These are phyloP conservation scores for Papilio polyxenes DNA, from an alignment of 1,140 invertebrate genomes.

Conservation along the genomic window DNA sequence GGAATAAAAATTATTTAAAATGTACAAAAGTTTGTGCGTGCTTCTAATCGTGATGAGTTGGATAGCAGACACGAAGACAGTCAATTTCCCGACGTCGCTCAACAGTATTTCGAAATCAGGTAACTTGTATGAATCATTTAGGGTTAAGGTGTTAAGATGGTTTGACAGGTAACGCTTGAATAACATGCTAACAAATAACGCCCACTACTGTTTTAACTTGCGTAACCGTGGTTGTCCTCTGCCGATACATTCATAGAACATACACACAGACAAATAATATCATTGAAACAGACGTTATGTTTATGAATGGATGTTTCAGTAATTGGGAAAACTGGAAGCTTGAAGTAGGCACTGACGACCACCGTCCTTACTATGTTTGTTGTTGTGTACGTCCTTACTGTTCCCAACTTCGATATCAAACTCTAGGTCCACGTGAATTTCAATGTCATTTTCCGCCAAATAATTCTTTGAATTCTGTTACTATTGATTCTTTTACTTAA, in stretches of 20 bases:
- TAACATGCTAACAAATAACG: slow-evolving; percentile 13
- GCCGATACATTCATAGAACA: neutral
- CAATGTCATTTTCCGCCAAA: too few relatives aligned
- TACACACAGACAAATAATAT: neutral
- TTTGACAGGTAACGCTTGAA: neutral
- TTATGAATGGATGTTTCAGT: neutral
- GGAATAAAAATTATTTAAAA: slow-evolving; percentile 43
- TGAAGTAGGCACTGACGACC: too few relatives aligned
- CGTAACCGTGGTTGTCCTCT: neutral
- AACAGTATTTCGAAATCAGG: slow-evolving; percentile 62
- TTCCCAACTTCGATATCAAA: too few relatives aligned
- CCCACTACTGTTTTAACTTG: neutral
- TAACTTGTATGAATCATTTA: slow-evolving; percentile 44
- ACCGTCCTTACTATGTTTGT: too few relatives aligned
- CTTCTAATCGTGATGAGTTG: slow-evolving; percentile 62
- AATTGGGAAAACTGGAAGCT: neutral
- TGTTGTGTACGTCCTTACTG: too few relatives aligned
- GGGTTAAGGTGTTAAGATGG: slow-evolving; percentile 12
- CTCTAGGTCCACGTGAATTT: too few relatives aligned
- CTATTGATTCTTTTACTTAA: too few relatives aligned
- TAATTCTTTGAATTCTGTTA: too few relatives aligned
- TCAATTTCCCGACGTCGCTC: slow-evolving; percentile 57
- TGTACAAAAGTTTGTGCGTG: slow-evolving; percentile 57
- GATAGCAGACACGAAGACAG: slow-evolving; percentile 65
- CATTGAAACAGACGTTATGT: neutral